Base-by-base conservation (phyloP, 2,888 invertebrate genomes). In the Ellobium chinense region DNA sequence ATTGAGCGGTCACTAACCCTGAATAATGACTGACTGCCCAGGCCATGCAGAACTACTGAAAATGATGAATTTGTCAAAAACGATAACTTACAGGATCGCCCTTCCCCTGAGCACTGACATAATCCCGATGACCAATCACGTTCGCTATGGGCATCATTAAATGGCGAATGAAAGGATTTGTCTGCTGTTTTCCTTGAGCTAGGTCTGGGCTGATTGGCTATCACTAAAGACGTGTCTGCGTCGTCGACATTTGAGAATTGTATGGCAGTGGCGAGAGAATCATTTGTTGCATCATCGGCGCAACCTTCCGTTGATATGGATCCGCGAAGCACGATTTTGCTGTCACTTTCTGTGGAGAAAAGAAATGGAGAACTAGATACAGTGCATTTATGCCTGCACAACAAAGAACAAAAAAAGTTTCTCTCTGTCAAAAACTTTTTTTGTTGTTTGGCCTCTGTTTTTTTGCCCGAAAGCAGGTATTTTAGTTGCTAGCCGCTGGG, bases 91-190 rank as follows among this genome's bases (percentile, higher is more conserved):
- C 89, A 86, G 46, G 81, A 84, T 63, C 87, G 80, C 36, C 83
- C 27, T 54, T 70, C 69, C 9, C 69, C 70, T 29, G 70, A 72
- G 39, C 46, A 74, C 29, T 80, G 68, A 75, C 86, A 89, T 21
- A 90, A 69, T 12, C 82, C 83, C 9, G 87, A 75, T 7, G 86
- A 81, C 90, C 90, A 90, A 60, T 88, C 86, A 70, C 89, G 81
- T 76, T 90, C 90, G 72, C 89, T 89, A 70, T 89, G 86, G 1
- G 89, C 88, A 63, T 90, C 89, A 79, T 90, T 89, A 76, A 89
- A 88, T 4, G 87, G 84, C 54, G 87, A 85, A 21, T 85, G 78
- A 12, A 85, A 85, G 12, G 87, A 83, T 24, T 68, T 65, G n/a
- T 73, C 80, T 58, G 80, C 80, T 21, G 37, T 56, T 31, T 65